A percentile compares a stretch with the other conserved stretches of the same genome.
Evolutionary conservation across 1,140 invertebrate species (phyloP).

Genomic region (Drosophila nannoptera): DNA sequence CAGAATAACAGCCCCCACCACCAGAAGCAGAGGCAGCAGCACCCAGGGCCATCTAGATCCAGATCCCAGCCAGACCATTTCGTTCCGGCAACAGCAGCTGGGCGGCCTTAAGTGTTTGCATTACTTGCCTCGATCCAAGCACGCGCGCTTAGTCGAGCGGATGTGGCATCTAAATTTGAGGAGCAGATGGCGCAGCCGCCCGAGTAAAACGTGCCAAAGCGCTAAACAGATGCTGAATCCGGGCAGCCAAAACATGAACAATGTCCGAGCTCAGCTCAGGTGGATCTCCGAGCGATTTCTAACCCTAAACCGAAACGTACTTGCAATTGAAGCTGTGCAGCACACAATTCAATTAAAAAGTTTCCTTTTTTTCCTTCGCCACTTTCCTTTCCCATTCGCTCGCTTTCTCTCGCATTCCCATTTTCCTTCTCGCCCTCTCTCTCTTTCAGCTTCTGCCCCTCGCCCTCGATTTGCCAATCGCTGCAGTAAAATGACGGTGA

Average conservation of each 20-base stretch:
- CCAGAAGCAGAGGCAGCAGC: neutral
- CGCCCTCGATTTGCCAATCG: constrained; percentile 32
- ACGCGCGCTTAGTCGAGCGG: constrained; percentile 59
- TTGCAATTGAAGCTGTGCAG: constrained; percentile 67
- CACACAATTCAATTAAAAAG: constrained; percentile 75
- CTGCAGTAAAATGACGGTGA: constrained; percentile 55
- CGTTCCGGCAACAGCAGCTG: constrained; percentile 53
- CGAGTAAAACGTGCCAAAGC: constrained; percentile 67
- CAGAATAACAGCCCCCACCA: neutral
- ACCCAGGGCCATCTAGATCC: constrained; percentile 2
- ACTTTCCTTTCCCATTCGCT: neutral
- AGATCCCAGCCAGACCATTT: constrained; percentile 24
- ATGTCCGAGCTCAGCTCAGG: constrained; percentile 11
- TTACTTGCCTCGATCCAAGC: constrained; percentile 70
- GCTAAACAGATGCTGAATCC: constrained; percentile 53
- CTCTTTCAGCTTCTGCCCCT: too few relatives aligned
- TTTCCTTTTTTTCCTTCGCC: constrained; percentile 36
- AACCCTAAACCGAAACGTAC: constrained; percentile 9
- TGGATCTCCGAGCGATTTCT: constrained; percentile 6
- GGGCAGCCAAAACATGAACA: constrained; percentile 23
- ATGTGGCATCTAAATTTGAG: constrained; percentile 27
- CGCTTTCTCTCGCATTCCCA: constrained; percentile 8
- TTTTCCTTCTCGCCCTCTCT: constrained; percentile 31
- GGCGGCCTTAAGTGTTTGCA: constrained; percentile 76
- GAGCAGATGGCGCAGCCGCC: neutral